Evolutionary conservation across 1,140 invertebrate genomes (phyloP).

Genomic region (Neuroterus valhalla): DNA sequence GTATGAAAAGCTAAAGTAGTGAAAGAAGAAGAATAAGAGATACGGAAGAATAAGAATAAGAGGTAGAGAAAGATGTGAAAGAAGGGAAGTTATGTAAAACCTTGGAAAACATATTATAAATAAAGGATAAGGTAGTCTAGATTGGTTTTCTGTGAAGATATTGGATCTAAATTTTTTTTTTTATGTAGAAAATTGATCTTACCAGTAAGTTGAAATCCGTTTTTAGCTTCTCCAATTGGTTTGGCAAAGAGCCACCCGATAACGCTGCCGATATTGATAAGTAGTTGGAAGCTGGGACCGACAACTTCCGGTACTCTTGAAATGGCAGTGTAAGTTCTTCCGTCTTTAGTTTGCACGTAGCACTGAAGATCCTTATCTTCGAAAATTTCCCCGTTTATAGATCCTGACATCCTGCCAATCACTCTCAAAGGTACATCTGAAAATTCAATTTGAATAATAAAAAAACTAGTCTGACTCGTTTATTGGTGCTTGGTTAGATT

Average conservation of each 20-base stretch:
- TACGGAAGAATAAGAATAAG: too few species aligned
- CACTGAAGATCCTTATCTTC: constrained; percentile 91
- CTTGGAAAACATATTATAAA: too few species aligned
- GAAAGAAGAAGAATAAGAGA: too few species aligned
- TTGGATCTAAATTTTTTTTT: too few species aligned
- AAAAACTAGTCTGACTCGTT: too few species aligned
- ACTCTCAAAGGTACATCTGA: constrained; percentile 87
- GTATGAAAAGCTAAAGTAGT: too few species aligned
- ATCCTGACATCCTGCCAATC: constrained; percentile 88
- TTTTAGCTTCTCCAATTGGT: constrained; percentile 81
- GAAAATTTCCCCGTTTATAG: constrained; percentile 84
- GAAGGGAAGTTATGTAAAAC: too few species aligned
- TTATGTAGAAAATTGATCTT: constrained; percentile 42
- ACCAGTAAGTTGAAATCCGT: constrained; percentile 91
- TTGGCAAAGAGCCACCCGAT: constrained; percentile 96
- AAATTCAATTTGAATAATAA: constrained; percentile 42
- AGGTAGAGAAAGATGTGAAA: too few species aligned
- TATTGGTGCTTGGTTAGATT: too few species aligned
- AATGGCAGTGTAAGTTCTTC: constrained; percentile 92
- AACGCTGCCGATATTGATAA: constrained; percentile 85
- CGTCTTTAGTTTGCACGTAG: constrained; percentile 92
- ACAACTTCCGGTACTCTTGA: constrained; percentile 84
- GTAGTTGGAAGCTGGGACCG: constrained; percentile 86
- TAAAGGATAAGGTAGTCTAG: too few species aligned
- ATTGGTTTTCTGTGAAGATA: too few species aligned